phyloP scores from a whole-genome alignment of 2,888 invertebrate genomes.

The Papilio elwesi region DNA sequence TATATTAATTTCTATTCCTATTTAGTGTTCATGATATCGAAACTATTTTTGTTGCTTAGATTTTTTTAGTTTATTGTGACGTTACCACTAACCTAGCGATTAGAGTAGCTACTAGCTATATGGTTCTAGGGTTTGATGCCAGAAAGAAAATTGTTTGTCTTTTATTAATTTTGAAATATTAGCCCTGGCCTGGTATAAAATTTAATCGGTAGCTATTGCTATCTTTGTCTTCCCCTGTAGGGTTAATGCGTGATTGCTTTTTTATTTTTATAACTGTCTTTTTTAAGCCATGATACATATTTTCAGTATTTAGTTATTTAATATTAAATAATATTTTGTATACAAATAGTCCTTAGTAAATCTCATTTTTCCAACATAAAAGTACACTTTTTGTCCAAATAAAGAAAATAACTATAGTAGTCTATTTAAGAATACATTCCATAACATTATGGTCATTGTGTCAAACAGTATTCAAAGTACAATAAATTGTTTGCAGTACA shows the following conservation, averaged over 20 bases:
- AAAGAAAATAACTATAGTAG: neutral
- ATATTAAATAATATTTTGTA: neutral
- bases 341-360: constrained; percentile 1
- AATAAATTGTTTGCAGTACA: constrained; percentile 38
- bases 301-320: neutral
- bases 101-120: too few relatives aligned
- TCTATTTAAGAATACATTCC: constrained; percentile 28
- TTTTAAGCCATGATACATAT: neutral
- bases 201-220: neutral
- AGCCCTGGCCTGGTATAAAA: constrained; percentile 6
- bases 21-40: constrained; percentile 6
- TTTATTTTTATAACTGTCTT: neutral
- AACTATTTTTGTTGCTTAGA: constrained; percentile 14
- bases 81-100: constrained; percentile 3
- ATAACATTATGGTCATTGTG: neutral
- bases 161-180: neutral
- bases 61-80: constrained; percentile 16
- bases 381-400: neutral
- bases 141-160: neutral
- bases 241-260: neutral
- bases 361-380: neutral
- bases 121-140: neutral
- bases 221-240: constrained; percentile 14
- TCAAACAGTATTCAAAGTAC: constrained; percentile 41
- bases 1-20: neutral